Evolutionary conservation across 2,888 invertebrate species (phyloP).

Genomic region (Meloe dianella): DNA sequence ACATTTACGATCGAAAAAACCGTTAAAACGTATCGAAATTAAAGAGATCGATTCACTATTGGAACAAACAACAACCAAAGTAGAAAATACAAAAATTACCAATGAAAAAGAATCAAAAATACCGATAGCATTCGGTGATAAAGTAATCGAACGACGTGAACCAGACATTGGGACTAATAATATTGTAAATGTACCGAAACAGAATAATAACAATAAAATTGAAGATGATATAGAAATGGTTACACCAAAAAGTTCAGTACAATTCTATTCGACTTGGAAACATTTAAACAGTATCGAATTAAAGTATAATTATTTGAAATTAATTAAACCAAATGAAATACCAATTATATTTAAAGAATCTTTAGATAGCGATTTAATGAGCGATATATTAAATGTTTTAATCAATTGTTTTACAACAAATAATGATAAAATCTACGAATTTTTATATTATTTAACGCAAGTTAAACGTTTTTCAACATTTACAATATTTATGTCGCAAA

Average conservation of each 20-base stretch:
- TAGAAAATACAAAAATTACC: conserved; percentile 34
- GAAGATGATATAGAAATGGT: conserved; percentile 47
- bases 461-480: conserved; percentile 72
- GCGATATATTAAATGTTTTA: conserved; percentile 65
- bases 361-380: conserved; percentile 69
- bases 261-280: conserved; percentile 71
- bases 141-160: conserved; percentile 19
- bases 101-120: conserved; percentile 27
- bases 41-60: conserved; percentile 34
- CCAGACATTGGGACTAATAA: conserved; percentile 16
- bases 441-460: conserved; percentile 62
- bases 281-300: conserved; percentile 61
- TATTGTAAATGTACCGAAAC: background rate
- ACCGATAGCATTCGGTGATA: conserved; percentile 8
- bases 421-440: conserved; percentile 59
- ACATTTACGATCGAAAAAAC: conserved; percentile 70
- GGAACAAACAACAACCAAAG: conserved; percentile 14
- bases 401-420: conserved; percentile 60
- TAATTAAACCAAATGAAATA: conserved; percentile 64
- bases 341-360: conserved; percentile 72
- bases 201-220: conserved; percentile 23
- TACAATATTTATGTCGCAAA: conserved; percentile 66
- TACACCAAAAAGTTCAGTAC: conserved; percentile 68
- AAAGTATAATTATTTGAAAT: conserved; percentile 67
- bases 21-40: conserved; percentile 62